A percentile compares a stretch with the other conserved stretches of the same genome.
Evolutionary conservation across 2,888 invertebrate species (phyloP).

Genomic region (Uropetala carovei): DNA sequence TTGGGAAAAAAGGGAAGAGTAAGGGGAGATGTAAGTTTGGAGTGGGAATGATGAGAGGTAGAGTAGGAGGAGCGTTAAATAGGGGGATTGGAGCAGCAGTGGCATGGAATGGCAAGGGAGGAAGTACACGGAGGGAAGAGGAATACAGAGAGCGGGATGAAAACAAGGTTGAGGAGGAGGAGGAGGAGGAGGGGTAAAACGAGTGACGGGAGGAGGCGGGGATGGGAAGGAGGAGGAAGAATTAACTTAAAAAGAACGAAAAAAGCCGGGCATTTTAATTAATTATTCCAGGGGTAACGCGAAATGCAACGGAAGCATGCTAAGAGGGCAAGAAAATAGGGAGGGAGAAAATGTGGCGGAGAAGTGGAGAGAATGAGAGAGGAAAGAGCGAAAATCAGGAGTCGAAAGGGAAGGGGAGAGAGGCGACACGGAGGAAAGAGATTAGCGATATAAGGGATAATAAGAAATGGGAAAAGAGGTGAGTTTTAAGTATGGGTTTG

Average conservation of each 20-base stretch:
- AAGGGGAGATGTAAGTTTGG: neutral
- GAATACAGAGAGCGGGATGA: neutral
- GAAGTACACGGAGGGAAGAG: neutral
- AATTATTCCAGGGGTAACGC: slow-evolving; percentile 49
- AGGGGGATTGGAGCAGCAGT: neutral
- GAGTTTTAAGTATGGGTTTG: neutral
- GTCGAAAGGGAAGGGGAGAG: neutral
- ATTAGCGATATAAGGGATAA: neutral
- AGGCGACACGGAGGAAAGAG: neutral
- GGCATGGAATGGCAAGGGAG: neutral
- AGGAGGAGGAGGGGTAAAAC: neutral
- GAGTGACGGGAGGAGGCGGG: neutral
- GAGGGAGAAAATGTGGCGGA: neutral
- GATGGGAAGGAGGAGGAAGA: slow-evolving; percentile 25
- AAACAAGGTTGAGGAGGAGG: neutral
- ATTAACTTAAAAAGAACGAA: slow-evolving; percentile 50
- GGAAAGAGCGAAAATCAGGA: neutral
- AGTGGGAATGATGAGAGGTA: neutral
- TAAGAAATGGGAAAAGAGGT: neutral
- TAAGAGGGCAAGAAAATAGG: neutral
- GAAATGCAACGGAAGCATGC: slow-evolving; percentile 46
- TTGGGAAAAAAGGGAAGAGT: neutral
- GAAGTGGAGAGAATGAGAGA: neutral
- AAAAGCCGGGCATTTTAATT: slow-evolving; percentile 56
- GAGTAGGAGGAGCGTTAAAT: neutral